These are phyloP conservation scores for Entomobrya multifasciata DNA, from an alignment of 2,888 invertebrate species.

Conservation along the genomic window DNA sequence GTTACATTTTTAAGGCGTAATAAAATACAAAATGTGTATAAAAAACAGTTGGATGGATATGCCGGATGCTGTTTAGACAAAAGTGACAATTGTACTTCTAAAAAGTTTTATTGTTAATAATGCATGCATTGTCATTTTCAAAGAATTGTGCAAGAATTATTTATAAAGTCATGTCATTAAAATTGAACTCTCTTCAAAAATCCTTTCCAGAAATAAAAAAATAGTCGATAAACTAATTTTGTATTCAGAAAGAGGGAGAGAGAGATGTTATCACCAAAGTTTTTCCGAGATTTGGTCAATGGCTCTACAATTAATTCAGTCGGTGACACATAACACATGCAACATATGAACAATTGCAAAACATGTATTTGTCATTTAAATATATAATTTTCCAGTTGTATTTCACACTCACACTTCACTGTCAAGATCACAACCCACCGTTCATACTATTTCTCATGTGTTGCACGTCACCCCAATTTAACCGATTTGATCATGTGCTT, in stretches of 20 bases:
- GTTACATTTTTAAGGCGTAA: no score
- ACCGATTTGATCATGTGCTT: not conserved
- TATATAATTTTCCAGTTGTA: not conserved
- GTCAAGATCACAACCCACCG: not conserved
- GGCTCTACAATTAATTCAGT: slow-evolving; percentile 27
- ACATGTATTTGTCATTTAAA: not conserved
- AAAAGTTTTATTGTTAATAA: no score
- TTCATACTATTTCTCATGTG: not conserved
- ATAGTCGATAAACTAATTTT: not conserved
- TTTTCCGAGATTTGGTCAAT: slow-evolving; percentile 14
- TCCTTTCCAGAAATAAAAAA: not conserved
- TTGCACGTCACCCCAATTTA: not conserved
- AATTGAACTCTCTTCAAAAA: not conserved
- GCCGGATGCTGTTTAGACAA: no score
- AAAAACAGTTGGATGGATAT: no score
- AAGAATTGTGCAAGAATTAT: not conserved
- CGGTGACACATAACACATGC: not conserved
- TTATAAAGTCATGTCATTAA: not conserved
- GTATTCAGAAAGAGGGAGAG: no score
- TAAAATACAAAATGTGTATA: no score
- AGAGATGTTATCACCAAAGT: not conserved
- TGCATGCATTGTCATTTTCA: not conserved
- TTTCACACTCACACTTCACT: not conserved
- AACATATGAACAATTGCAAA: not conserved
- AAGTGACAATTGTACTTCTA: no score